Conservation (phyloP, 2,888 invertebrate species). For the Synanthedon tipuliformis region DNA sequence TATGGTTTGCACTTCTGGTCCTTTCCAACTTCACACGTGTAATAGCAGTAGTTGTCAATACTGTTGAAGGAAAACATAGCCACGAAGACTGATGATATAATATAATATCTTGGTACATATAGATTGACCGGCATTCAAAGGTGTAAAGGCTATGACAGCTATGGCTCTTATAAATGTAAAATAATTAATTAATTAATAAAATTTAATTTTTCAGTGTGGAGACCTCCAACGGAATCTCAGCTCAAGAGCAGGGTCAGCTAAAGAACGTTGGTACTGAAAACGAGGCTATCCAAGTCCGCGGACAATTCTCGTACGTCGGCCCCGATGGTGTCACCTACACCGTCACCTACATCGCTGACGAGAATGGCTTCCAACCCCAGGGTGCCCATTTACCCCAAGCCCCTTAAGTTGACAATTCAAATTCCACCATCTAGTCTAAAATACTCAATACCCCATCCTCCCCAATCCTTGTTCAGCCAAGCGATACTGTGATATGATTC, state of each 20-base stretch:
- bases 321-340: slow-evolving; percentile 53
- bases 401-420: slow-evolving; percentile 4
- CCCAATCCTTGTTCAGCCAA: slow-evolving; percentile 21
- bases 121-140: too few species aligned
- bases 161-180: too few species aligned
- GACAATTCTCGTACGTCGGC: slow-evolving; percentile 53
- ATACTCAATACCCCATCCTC: slow-evolving; percentile 2
- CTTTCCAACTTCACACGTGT: too few species aligned
- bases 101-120: too few species aligned
- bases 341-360: slow-evolving; percentile 61
- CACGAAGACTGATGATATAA: too few species aligned
- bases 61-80: too few species aligned
- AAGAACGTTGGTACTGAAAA: slow-evolving; percentile 53
- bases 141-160: too few species aligned
- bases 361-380: slow-evolving; percentile 63
- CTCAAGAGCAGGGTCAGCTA: slow-evolving; percentile 35
- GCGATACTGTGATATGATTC: slow-evolving; percentile 59
- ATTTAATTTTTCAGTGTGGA: slow-evolving; percentile 20
- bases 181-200: too few species aligned
- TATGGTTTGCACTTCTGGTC: too few species aligned
- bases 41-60: too few species aligned
- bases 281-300: slow-evolving; percentile 56
- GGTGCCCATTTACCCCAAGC: slow-evolving; percentile 34
- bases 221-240: slow-evolving; percentile 44
- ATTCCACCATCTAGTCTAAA: slow-evolving; percentile 7